Base-by-base conservation (phyloP, 2,113 vertebrate species). In the Tychaedon coryphoeus region DNA sequence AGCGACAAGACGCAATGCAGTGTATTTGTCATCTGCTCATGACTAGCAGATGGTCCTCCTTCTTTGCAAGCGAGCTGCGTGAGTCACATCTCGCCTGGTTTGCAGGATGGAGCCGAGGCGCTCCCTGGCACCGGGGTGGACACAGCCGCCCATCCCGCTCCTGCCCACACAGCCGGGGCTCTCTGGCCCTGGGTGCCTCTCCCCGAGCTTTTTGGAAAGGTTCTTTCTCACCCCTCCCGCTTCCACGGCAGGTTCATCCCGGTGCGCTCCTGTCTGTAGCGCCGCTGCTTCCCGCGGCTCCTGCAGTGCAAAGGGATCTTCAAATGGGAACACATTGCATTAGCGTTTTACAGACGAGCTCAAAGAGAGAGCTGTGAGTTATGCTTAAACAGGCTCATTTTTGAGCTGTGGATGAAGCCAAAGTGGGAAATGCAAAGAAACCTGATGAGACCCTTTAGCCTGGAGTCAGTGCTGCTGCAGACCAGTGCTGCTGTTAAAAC, bases 1-100 rank as follows among this genome's bases (percentile, higher is more conserved):
- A 96, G 96, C 81, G 95, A 95, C 96, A 97, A 97, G 98, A 97
- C 75, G 66, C 96, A 97, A 96, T 95, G 96, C 97, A 97, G 97
- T 65, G 94, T 95, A 97, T 98, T 98, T 98, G 97, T 98, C 98
- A 98, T 98, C 98, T 98, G 97, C 96, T 98, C 98, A 98, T 98
- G 98, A 98, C 97, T 98, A 98, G 96, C 98, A 98, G 98, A 98
- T 98, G 98, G 98, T 96, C 67, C 70, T 96, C 96, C 87, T 97
- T 93, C 96, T 97, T 54, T 72, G 93, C 93, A 38, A 97, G 96
- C 88, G 29, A 97, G 83, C 90, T 26, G 80, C 79, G 78, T 98
- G 98, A 98, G 95, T 98, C 98, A 98, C 89, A 53, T 97, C 93
- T 96, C 34, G 94, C 96, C 97, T 92, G 96, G 95, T 93, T 96